phyloP scores from a whole-genome alignment of 2,113 vertebrate species.

The Chaetodon auriga region DNA sequence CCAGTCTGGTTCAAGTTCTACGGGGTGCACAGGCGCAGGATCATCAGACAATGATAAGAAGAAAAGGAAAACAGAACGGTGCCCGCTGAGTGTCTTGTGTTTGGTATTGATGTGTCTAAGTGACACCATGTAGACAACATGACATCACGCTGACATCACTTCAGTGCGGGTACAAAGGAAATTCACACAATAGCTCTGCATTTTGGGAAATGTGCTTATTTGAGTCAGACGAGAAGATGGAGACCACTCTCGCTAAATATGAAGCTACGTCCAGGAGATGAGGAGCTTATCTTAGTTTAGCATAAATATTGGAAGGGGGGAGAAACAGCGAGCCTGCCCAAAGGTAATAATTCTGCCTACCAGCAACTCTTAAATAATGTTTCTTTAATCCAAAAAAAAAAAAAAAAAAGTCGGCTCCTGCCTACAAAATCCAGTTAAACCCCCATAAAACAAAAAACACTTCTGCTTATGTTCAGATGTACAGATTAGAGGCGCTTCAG shows the following conservation, averaged over 20 bases:
- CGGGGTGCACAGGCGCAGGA: neutral
- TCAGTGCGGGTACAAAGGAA: neutral
- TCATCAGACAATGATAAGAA: neutral
- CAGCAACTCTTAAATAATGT: neutral
- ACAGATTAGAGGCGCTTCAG: neutral
- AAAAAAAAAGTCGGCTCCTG: too few species aligned
- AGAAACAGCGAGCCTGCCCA: neutral
- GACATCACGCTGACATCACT: neutral
- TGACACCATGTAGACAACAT: neutral
- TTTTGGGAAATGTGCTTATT: neutral
- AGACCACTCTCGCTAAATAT: neutral
- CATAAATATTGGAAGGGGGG: neutral
- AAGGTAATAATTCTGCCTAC: neutral
- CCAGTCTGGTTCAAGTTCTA: constrained; percentile 16
- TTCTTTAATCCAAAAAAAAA: neutral
- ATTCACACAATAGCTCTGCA: neutral
- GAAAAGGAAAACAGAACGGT: neutral
- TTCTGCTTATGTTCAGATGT: neutral
- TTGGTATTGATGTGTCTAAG: neutral
- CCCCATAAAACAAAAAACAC: neutral
- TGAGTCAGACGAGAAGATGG: neutral
- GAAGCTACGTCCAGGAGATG: neutral
- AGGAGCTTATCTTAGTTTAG: neutral
- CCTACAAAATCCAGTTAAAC: too few species aligned
- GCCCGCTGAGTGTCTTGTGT: neutral